Base-by-base conservation (phyloP, 2,797 vertebrate genomes). In the Muscicapa comitata region DNA sequence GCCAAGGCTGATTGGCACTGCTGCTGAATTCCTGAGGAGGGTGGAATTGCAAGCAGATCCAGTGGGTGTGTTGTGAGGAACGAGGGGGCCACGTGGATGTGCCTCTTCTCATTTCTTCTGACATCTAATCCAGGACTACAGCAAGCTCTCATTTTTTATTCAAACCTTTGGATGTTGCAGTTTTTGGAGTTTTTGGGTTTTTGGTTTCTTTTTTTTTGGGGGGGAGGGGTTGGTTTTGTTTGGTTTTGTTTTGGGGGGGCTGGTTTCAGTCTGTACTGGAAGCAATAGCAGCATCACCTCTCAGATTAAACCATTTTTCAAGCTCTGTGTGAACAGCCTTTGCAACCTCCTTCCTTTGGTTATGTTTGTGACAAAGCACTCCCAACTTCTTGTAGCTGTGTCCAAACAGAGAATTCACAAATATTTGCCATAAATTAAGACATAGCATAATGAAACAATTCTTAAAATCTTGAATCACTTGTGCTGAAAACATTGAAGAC, bases 11-110 rank as follows among this genome's bases (percentile, higher is more conserved):
- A 93, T 86, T 84, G 92, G 84, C 86, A 93, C 42, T 10, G 28
- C 85, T 0, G 3, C 38, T 35, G 51, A 81, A 96, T 96, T 95
- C 95, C 86, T 91, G 51, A 59, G 10, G 76, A 93, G 85, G 95
- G 87, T 86, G 87, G 95, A 85, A 90, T 29, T 83, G 78, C 61
- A 94, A 77, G 35, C 26, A 66, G 91, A 73, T 29, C 62, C 31
- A 9, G 51, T 38, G 76, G 75, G 72, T 62, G 81, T 77, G 86
- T 63, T 48, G 2, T 7, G 12, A 82, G 54, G 76, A 88, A 14
- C 1, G 0, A 92, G 63, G 62, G 43, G 38, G 28, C 35, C 1
- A 3, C 1, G 4, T 66, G 63, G 62, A 62, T 88, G 26, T 77
- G 47, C 35, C 42, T 40, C 43, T 80, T 81, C 62, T 59, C 5